These are phyloP conservation scores for Coregonus suidteri DNA, from an alignment of 2,797 vertebrate genomes.

Conservation along the genomic window DNA sequence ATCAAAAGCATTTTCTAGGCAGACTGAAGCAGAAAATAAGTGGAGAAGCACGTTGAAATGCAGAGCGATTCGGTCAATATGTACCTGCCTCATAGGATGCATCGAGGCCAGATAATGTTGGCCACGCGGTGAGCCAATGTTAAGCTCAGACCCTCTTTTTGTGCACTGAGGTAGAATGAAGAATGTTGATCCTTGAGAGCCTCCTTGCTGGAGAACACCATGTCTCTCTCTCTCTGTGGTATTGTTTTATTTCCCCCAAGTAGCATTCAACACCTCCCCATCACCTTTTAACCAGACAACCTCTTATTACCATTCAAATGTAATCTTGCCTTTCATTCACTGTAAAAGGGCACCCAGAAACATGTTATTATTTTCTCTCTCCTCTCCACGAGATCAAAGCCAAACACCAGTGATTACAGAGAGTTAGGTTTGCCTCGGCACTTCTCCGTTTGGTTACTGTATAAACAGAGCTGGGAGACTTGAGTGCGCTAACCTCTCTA, in stretches of 20 bases:
- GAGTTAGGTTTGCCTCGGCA: slow-evolving; percentile 59
- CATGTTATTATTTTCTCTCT: slow-evolving; percentile 69
- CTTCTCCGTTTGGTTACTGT: slow-evolving; percentile 66
- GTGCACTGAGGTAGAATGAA: background rate
- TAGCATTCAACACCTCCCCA: slow-evolving; percentile 80
- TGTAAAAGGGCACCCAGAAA: slow-evolving; percentile 74
- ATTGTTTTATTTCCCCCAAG: slow-evolving; percentile 67
- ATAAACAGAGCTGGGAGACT: slow-evolving; percentile 59
- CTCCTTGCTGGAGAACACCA: background rate
- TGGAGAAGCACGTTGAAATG: slow-evolving; percentile 63
- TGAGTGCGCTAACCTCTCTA: slow-evolving; percentile 44
- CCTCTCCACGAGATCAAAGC: slow-evolving; percentile 78
- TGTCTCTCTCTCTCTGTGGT: slow-evolving; percentile 43
- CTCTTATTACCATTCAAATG: slow-evolving; percentile 77
- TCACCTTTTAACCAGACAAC: slow-evolving; percentile 73
- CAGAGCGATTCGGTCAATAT: slow-evolving; percentile 60
- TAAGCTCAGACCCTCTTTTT: background rate
- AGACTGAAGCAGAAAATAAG: slow-evolving; percentile 33
- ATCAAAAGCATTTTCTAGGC: slow-evolving; percentile 18
- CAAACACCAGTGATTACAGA: slow-evolving; percentile 68
- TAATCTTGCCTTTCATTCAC: slow-evolving; percentile 75
- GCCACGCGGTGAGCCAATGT: background rate
- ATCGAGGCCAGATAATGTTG: slow-evolving; percentile 54
- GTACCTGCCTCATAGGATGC: slow-evolving; percentile 37
- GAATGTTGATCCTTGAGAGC: background rate